These are phyloP conservation scores for Thecophora atra DNA, from an alignment of 2,888 invertebrate species.

Conservation along the genomic window DNA sequence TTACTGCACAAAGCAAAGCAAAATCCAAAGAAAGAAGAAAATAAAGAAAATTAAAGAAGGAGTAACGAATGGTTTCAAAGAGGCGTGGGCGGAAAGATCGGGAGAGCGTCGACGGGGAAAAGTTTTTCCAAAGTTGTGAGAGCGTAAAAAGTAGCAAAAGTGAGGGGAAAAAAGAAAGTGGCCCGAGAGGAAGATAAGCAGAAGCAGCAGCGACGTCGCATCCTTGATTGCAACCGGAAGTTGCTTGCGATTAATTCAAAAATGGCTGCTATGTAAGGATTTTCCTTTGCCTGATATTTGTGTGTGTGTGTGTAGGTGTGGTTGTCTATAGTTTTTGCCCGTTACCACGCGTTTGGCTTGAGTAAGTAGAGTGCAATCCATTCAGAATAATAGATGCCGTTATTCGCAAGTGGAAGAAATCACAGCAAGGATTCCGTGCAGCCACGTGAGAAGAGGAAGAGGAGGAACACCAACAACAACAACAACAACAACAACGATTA, in stretches of 20 bases:
- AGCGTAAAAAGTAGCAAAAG: not conserved
- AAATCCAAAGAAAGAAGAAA: not conserved
- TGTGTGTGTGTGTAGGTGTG: slow-evolving; percentile 4
- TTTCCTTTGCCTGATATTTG: not conserved
- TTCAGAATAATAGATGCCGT: slow-evolving; percentile 44
- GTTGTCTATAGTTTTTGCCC: not conserved
- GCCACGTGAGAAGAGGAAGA: slow-evolving; percentile 4
- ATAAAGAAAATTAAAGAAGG: not conserved
- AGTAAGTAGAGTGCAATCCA: slow-evolving; percentile 40
- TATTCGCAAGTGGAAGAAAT: slow-evolving; percentile 31
- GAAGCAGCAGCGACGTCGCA: not conserved
- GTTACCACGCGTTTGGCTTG: not conserved
- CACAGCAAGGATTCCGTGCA: not conserved
- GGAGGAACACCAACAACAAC: too few species aligned
- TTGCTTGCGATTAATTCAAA: slow-evolving; percentile 31
- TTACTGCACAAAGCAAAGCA: slow-evolving; percentile 31
- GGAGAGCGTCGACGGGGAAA: not conserved
- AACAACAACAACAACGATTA: too few species aligned
- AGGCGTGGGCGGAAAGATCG: not conserved
- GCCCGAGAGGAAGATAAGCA: not conserved
- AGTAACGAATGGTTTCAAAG: not conserved
- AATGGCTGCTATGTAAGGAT: slow-evolving; percentile 1
- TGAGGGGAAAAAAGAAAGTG: not conserved
- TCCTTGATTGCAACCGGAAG: slow-evolving; percentile 24
- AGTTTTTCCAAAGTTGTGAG: not conserved